These are phyloP conservation scores for Semotilus atromaculatus DNA, from an alignment of 2,797 vertebrate species.

Conservation along the genomic window DNA sequence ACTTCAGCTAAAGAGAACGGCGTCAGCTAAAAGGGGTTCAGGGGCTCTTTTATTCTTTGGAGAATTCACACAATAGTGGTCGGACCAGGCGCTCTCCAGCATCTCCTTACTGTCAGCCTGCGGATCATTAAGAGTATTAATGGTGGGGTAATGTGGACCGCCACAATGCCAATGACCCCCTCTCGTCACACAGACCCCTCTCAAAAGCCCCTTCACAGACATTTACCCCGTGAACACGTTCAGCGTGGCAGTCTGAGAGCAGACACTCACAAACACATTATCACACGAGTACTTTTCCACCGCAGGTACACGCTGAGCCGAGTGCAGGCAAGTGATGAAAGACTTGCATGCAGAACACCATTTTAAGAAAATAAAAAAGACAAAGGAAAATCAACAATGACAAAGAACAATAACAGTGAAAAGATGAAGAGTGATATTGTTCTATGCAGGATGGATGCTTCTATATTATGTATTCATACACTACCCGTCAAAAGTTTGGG, in stretches of 20 bases:
- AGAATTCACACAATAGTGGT: slow-evolving; percentile 19
- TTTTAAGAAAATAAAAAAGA: background rate
- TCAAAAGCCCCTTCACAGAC: slow-evolving; percentile 61
- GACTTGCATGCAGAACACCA: slow-evolving; percentile 24
- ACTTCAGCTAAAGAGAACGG: background rate
- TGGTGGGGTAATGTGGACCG: slow-evolving; percentile 55
- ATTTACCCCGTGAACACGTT: slow-evolving; percentile 21
- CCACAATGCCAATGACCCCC: slow-evolving; percentile 48
- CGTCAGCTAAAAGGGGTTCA: slow-evolving; percentile 8
- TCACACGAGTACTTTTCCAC: background rate
- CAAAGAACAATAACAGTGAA: background rate
- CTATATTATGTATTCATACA: no score
- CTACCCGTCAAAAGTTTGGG: background rate
- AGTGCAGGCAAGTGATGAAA: slow-evolving; percentile 31
- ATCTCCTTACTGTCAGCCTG: slow-evolving; percentile 55
- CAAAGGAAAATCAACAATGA: background rate
- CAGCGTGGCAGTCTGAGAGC: background rate
- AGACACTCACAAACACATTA: background rate
- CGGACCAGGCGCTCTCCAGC: slow-evolving; percentile 31
- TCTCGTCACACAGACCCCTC: slow-evolving; percentile 51
- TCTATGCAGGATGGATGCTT: background rate
- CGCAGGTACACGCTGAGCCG: background rate
- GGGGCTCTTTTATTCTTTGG: slow-evolving; percentile 20
- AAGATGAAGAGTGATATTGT: background rate
- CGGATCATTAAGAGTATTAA: slow-evolving; percentile 60